Base-by-base conservation (phyloP, 2,113 vertebrate species). In the Trinectes maculatus region DNA sequence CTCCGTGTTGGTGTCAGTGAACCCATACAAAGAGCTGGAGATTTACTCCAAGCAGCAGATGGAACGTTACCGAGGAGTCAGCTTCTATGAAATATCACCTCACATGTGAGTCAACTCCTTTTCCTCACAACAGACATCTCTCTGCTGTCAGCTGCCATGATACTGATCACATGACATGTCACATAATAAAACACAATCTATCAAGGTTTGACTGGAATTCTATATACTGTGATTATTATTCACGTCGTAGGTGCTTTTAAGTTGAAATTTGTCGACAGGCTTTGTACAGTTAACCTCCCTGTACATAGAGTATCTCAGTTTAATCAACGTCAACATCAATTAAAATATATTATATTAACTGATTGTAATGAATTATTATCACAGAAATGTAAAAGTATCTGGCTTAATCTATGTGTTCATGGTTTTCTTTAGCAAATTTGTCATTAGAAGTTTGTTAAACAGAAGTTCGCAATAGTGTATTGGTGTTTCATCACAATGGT, bases 61-160 rank as follows among this genome's bases (percentile, higher is more conserved):
- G 97, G 96, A 98, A 47, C 94, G 96, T 3, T 99, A 99, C 91
- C 91, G 95, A 29, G 98, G 98, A 0, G 95, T 99, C 91, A 97
- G 95, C 91, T 99, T 98, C 92, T 99, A 99, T 5, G 97, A 99
- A 89, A 97, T 98, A 48, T 96, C 97, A 2, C 98, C 98, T 82
- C 98, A 99, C 91, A 96, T 99, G 98, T 99, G 90, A 96, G 96
- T 95, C 67, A 31, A 12, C 0, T 55, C 33, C 46, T 26, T 36
- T 13, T 39, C 16, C 15, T n/a, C 6, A 6, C 44, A 5, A 34
- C 11, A 58, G 4, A 40, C 37, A n/a, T n/a, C n/a, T n/a, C 21
- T 51, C 33, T 2, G 8, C 31, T 59, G 47, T 34, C 26, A 40
- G 6, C 26, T 42, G 16, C 19, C 13, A 19, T 5, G 6, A 26